Evolutionary conservation across 35 echinoderm and acorn worm genomes (phyloP), one percentile per base, ranked within the genome.

Genomic region (Apostichopus japonicus): DNA sequence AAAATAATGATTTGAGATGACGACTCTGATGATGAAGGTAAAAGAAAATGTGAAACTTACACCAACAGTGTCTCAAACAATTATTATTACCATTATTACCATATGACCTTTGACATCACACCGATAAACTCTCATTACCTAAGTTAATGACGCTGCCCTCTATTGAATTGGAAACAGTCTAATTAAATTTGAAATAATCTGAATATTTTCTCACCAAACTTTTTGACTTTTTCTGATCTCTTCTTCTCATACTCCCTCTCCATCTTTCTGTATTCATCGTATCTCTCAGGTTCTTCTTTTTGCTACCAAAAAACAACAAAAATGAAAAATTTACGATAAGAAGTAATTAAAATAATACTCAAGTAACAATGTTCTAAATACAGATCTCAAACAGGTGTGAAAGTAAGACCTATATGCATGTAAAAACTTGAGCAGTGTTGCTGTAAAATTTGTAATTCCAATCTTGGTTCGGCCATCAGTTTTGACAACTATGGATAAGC

Each of bases 231-330:
- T 70, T 95, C 90, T 2, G 77, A 23, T 73, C 96, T 94, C 72
- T 92, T 95, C 77, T 95, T 98, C 53, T 98, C 96, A 80, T 98
- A 98, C 27, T 95, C 92, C 21, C 73, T 89, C 73, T 98, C 96
- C 21, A 93, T 72, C 33, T 88, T 77, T 93, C 93, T 98, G 65
- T 90, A 95, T 10, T 95, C 94, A 52, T 65, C 73, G 56, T 98
- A 98, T 24, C 90, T 93, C 21, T 98, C 96, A 11, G 96, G 94
- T 76, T 98, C 96, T 70, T 98, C 96, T 56, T 91, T 93, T 81
- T 95, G 90, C 96, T 98, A 87, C 61, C 8, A 33, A 65, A 86
- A 75, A 75, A 75, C 5, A 59, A 59, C 0, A 4, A 77, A 24
- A 21, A 77, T 77, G 24, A 77, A 77, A 77, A 44, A 44, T 44